Conservation (phyloP, 2,113 vertebrate species). For the Thermophis baileyi region DNA sequence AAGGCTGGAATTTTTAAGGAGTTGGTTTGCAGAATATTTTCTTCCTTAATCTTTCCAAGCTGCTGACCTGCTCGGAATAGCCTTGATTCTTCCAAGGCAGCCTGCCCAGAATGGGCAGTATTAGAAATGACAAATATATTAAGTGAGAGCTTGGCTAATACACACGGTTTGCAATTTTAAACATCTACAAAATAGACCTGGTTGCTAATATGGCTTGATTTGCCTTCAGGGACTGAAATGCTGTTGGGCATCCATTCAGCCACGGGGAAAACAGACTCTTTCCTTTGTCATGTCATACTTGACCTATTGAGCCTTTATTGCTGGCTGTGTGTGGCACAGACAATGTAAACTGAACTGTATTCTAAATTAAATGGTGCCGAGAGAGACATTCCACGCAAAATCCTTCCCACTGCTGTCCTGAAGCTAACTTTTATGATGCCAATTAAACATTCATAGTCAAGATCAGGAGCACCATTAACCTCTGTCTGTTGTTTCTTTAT, state of each 20-base stretch:
- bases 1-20: slow-evolving; percentile 7
- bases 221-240: rapidly evolving
- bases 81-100: slow-evolving; percentile 47
- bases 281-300: background rate
- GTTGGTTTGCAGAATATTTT: slow-evolving; percentile 21
- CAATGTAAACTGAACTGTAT: rapidly evolving
- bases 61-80: slow-evolving; percentile 44
- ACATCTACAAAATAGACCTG: slow-evolving; percentile 34
- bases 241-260: too few species aligned
- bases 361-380: background rate
- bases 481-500: slow-evolving; percentile 40
- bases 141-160: slow-evolving; percentile 12
- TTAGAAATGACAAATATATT: slow-evolving; percentile 33
- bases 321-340: background rate
- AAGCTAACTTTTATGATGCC: slow-evolving; percentile 11
- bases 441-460: slow-evolving; percentile 43
- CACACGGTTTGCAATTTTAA: background rate
- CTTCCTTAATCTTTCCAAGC: slow-evolving; percentile 44
- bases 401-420: slow-evolving; percentile 13
- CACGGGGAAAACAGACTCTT: rapidly evolving
- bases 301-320: background rate
- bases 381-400: background rate
- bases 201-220: slow-evolving; percentile 1
- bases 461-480: slow-evolving; percentile 12
- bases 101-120: slow-evolving; percentile 25